phyloP scores from a whole-genome alignment of 2,113 vertebrate genomes.

The Eupsittula cactorum region DNA sequence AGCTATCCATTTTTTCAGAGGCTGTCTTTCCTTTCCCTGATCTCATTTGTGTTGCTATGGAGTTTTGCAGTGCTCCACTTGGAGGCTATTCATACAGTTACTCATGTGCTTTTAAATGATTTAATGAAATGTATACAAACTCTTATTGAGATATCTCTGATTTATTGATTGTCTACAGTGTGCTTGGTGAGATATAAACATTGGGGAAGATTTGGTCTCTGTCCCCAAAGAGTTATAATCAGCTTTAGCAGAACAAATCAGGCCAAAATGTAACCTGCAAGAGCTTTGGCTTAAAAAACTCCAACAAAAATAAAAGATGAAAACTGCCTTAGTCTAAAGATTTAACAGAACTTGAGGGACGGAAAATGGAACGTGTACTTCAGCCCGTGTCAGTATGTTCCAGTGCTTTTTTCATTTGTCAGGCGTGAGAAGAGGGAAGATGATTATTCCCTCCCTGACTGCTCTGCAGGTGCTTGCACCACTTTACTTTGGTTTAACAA shows the following conservation, averaged over 20 bases:
- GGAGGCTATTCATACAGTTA: background rate
- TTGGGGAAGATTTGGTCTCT: background rate
- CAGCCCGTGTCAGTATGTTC: background rate
- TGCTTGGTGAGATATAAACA: background rate
- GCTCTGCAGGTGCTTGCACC: background rate
- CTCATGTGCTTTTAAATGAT: background rate
- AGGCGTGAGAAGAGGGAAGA: background rate
- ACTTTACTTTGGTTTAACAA: background rate
- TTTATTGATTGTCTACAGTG: slow-evolving; percentile 2
- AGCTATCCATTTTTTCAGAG: background rate
- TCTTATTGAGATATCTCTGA: background rate
- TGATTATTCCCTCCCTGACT: background rate
- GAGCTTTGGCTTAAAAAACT: background rate
- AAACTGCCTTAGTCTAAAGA: background rate
- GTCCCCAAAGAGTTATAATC: background rate
- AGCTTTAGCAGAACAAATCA: background rate
- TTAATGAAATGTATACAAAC: slow-evolving; percentile 31
- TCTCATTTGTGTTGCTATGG: slow-evolving; percentile 14
- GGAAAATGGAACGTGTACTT: background rate
- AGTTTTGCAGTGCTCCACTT: background rate
- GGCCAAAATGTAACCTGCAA: background rate
- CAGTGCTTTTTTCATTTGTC: background rate
- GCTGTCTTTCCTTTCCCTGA: background rate
- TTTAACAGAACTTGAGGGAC: background rate
- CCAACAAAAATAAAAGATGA: background rate